phyloP scores from a whole-genome alignment of 1,140 invertebrate genomes.

The Micrasema minimum region DNA sequence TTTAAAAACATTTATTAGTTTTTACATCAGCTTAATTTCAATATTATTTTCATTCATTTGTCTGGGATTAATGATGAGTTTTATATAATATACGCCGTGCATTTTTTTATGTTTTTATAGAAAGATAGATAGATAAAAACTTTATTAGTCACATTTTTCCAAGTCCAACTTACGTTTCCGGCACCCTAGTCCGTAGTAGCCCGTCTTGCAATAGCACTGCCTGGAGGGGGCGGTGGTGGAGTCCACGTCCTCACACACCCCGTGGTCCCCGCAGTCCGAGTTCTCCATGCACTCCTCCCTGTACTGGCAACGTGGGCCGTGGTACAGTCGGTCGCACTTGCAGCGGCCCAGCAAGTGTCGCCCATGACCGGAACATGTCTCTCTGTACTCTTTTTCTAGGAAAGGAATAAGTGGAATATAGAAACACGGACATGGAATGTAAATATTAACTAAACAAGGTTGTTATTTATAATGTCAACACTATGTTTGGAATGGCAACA shows the following conservation, averaged over 20 bases:
- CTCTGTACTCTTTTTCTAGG: conserved; percentile 77
- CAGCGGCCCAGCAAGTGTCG: conserved; percentile 80
- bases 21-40: no score
- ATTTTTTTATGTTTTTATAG: no score
- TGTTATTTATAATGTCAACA: no score
- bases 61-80: no score
- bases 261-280: conserved; percentile 84
- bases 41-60: no score
- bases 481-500: no score
- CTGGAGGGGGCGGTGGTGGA: conserved; percentile 82
- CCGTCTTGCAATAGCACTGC: conserved; percentile 89
- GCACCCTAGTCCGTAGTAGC: conserved; percentile 85
- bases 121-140: no score
- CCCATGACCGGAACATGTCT: conserved; percentile 86
- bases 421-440: no score
- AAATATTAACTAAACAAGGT: no score
- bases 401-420: conserved; percentile 49
- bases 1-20: no score
- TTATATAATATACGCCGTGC: no score
- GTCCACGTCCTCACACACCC: conserved; percentile 83
- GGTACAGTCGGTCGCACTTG: conserved; percentile 84
- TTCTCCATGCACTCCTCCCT: conserved; percentile 85
- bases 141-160: no score
- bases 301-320: conserved; percentile 85
- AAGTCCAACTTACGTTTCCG: conserved; percentile 73